Evolutionary conservation across 2,113 vertebrate genomes (phyloP).

Genomic region (Galeopterus variegatus): DNA sequence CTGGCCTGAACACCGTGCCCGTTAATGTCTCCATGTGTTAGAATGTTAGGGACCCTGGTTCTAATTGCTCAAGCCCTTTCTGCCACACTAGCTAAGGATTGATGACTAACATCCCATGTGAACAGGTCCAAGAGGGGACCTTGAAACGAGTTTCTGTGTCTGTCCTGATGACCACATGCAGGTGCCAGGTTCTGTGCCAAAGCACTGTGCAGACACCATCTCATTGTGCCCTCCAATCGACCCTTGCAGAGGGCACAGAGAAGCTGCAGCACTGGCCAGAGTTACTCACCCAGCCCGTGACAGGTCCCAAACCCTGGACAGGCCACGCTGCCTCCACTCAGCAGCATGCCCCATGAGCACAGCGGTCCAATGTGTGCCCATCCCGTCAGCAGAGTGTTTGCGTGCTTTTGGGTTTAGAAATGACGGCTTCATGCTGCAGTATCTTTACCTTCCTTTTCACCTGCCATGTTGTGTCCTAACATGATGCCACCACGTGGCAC

Average conservation of each 20-base stretch:
- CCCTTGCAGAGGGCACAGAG: background rate
- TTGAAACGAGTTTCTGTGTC: background rate
- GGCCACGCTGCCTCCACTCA: background rate
- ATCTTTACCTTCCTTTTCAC: rapidly evolving
- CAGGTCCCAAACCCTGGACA: background rate
- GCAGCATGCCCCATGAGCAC: rapidly evolving
- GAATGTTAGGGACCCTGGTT: rapidly evolving
- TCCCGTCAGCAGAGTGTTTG: rapidly evolving
- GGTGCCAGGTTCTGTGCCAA: background rate
- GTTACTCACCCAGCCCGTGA: rapidly evolving
- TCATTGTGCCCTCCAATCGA: background rate
- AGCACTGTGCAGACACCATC: rapidly evolving
- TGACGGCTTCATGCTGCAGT: rapidly evolving
- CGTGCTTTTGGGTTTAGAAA: background rate
- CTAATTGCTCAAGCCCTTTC: background rate
- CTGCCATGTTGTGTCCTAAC: rapidly evolving
- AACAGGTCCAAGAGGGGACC: background rate
- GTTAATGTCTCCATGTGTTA: rapidly evolving
- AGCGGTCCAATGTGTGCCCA: rapidly evolving
- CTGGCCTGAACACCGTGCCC: rapidly evolving
- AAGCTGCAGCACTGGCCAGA: background rate
- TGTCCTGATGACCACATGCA: background rate
- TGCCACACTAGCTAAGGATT: background rate
- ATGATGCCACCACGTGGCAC: too few species aligned
- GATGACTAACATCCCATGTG: rapidly evolving